Percentiles rank a stretch among this genome's conserved stretches.
Evolutionary conservation across 2,797 vertebrate species (phyloP).

Genomic region (Chaetophractus vellerosus): DNA sequence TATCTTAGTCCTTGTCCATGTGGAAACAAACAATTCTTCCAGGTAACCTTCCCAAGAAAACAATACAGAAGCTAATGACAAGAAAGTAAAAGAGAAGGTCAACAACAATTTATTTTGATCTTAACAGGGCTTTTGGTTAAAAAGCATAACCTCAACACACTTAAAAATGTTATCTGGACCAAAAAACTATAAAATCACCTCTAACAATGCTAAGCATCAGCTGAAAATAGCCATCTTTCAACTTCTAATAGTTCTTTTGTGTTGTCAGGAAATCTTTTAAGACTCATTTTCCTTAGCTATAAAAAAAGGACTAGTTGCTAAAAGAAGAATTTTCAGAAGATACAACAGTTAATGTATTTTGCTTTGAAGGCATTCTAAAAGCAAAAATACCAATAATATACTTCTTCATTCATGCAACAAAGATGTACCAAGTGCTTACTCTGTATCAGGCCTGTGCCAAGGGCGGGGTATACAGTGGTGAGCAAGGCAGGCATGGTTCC

Average conservation of each 20-base stretch:
- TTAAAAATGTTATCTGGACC: not conserved
- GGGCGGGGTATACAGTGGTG: rapidly evolving
- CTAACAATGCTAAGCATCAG: not conserved
- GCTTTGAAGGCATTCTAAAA: slow-evolving; percentile 25
- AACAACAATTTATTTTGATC: not conserved
- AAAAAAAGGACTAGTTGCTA: not conserved
- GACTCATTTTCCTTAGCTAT: not conserved
- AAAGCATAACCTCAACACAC: not conserved
- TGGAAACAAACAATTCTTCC: slow-evolving; percentile 37
- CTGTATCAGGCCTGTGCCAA: rapidly evolving
- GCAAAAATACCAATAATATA: not conserved
- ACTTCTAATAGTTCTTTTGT: not conserved
- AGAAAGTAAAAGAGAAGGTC: not conserved
- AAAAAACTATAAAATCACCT: not conserved
- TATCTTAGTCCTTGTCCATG: not conserved
- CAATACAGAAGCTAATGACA: not conserved
- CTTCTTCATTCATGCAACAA: not conserved
- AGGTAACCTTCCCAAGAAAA: not conserved
- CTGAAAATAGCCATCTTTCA: not conserved
- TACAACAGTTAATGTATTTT: not conserved
- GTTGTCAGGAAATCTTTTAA: slow-evolving; percentile 51
- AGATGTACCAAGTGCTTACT: rapidly evolving
- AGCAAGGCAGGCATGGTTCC: not conserved
- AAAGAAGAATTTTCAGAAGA: slow-evolving; percentile 28
- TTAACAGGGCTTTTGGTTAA: not conserved